These are phyloP conservation scores for Molothrus ater DNA, from an alignment of 2,797 vertebrate genomes.

Conservation along the genomic window DNA sequence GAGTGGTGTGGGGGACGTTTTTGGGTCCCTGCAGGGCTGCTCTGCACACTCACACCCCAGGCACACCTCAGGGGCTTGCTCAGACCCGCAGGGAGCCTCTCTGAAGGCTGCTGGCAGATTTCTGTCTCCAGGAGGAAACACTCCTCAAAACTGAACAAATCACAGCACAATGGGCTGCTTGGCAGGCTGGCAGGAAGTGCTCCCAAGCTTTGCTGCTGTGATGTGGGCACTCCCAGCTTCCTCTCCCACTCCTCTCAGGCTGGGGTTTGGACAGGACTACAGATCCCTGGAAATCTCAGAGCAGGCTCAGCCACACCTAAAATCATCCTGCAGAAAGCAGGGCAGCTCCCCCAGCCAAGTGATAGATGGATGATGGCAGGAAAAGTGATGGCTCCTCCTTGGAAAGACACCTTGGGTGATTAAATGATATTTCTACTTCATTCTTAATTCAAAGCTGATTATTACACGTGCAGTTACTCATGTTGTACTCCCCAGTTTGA, in stretches of 20 bases:
- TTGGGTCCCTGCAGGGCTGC: neutral
- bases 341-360: neutral
- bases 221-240: neutral
- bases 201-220: neutral
- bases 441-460: conserved; percentile 58
- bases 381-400: conserved; percentile 6
- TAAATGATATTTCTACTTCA: conserved; percentile 51
- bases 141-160: neutral
- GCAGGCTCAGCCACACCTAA: neutral
- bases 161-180: neutral
- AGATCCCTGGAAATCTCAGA: neutral
- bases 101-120: neutral
- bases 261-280: neutral
- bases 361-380: neutral
- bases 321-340: neutral
- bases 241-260: neutral
- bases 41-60: neutral
- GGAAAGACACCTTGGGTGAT: conserved; percentile 42
- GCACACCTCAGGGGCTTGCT: neutral
- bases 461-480: conserved; percentile 42
- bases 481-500: neutral
- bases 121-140: neutral
- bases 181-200: neutral
- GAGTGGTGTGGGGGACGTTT: accelerated
- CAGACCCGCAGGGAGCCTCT: neutral